A percentile compares a stretch with the other conserved stretches of the same genome.
phyloP scores from a whole-genome alignment of 2,888 invertebrate genomes.

The Cordilura impudica region DNA sequence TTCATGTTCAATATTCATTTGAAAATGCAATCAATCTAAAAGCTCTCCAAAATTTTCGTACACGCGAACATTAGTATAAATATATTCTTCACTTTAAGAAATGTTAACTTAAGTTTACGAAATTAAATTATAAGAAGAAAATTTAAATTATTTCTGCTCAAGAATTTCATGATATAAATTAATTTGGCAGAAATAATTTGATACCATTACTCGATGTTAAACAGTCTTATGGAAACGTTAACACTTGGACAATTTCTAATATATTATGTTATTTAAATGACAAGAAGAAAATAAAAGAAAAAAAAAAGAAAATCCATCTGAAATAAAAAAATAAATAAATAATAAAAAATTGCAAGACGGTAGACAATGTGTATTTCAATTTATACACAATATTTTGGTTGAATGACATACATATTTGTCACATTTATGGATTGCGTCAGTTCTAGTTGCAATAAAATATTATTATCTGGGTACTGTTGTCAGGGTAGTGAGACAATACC shows the following conservation, averaged over 20 bases:
- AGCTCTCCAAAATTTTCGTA: neutral
- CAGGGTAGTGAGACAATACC: no score
- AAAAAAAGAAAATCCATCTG: neutral
- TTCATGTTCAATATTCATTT: neutral
- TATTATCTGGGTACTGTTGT: neutral
- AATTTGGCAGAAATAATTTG: no score
- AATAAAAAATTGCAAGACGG: neutral
- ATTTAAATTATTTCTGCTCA: no score
- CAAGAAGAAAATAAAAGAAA: neutral
- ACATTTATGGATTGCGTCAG: constrained; percentile 49
- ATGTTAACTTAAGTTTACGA: no score
- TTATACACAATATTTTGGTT: constrained; percentile 29
- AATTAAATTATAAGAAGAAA: no score
- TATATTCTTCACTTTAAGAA: no score
- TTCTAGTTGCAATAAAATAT: neutral
- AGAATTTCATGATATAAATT: no score
- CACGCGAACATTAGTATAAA: no score
- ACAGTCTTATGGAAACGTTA: no score
- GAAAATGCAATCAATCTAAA: neutral
- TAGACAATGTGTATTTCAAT: constrained; percentile 36
- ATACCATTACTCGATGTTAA: no score
- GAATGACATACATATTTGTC: constrained; percentile 50
- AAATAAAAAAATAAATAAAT: neutral
- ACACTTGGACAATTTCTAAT: no score
- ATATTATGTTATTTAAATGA: no score